Base-by-base conservation (phyloP, 2,888 invertebrate genomes). In the Bembecia ichneumoniformis region DNA sequence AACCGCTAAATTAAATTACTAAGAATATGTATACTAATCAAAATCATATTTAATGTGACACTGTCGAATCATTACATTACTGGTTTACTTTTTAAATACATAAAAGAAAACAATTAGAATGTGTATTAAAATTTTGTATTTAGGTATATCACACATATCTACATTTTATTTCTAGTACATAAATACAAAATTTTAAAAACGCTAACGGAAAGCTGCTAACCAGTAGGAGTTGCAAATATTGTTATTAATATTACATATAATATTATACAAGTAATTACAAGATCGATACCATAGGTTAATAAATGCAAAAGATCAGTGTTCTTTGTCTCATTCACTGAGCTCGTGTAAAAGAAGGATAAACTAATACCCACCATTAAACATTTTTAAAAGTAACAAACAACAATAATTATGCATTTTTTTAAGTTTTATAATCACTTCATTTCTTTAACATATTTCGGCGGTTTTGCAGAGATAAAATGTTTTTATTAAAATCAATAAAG, bases 211-310 rank as follows among this genome's bases (percentile, higher is more conserved):
- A 87, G 79, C 82, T 81, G 79, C 82, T 81, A 82, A 86, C 84
- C 87, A 81, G 77, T 81, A 82, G 78, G 77, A 83, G 78, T 82
- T 74, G 79, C 80, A 82, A 76, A 82, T 87, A 81, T 80, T 75
- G 82, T 72, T 81, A 82, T 82, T 28, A 28, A 28, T 82, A 80
- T 77, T 82, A 78, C 16, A 76, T 83, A 79, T 69, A 64, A 72
- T 87, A 87, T 83, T 74, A 82, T 88, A 88, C 87, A 88, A 84
- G 83, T 88, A 86, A 87, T 87, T 87, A 88, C 87, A 87, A 82
- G 86, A 83, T 84, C 78, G 82, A 82, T 86, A 87, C 87, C 83
- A 75, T 87, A 86, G 81, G 87, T 87, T 87, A 86, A 87, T 88
- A 87, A 88, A 88, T 87, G 88, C 88, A 87, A 84, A 84, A 87